Percentiles rank a stretch among this genome's conserved stretches.
Evolutionary conservation across 2,113 vertebrate genomes (phyloP).

Genomic region (Centrocercus urophasianus): DNA sequence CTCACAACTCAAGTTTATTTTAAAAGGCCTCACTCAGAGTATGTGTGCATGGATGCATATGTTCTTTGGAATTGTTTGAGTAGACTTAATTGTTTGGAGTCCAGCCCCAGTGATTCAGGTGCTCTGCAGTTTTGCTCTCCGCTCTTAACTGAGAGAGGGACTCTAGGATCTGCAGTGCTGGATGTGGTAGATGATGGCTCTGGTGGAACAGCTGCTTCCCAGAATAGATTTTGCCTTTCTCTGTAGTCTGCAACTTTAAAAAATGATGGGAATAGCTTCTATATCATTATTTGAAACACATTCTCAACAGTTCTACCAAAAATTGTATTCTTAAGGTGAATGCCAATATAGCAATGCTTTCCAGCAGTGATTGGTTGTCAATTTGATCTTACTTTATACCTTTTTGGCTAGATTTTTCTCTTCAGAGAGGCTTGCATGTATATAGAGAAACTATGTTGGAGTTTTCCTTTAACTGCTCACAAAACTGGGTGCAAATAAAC

Average conservation of each 20-base stretch:
- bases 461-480: not conserved
- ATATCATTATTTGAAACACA: not conserved
- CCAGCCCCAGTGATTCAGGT: not conserved
- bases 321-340: not conserved
- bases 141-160: not conserved
- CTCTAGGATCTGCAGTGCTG: not conserved
- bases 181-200: not conserved
- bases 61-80: not conserved
- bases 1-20: not conserved
- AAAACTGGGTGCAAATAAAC: not conserved
- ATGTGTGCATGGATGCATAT: rapidly evolving
- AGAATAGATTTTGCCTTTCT: not conserved
- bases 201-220: not conserved
- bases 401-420: not conserved
- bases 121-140: not conserved
- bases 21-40: not conserved
- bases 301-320: not conserved
- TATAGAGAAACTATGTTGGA: not conserved
- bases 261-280: not conserved
- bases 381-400: not conserved
- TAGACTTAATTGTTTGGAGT: not conserved
- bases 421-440: not conserved
- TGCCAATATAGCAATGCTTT: not conserved
- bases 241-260: not conserved
- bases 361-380: not conserved